Evolutionary conservation across 1,140 invertebrate species (phyloP).

Genomic region (Acromyrmex heyeri): DNA sequence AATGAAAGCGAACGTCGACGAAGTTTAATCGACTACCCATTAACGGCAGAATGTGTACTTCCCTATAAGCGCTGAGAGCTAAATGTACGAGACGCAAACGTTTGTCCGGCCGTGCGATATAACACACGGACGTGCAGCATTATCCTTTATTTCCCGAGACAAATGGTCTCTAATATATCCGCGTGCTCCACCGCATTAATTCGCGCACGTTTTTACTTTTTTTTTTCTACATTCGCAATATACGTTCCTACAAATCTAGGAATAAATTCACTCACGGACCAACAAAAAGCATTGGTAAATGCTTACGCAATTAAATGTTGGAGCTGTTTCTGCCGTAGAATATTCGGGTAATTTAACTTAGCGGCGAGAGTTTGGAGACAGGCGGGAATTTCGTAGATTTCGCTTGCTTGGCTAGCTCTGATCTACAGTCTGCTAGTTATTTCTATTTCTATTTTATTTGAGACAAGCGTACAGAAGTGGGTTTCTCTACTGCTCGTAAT

Average conservation of each 20-base stretch:
- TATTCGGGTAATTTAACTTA: constrained; percentile 14
- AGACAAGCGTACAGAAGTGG: background rate
- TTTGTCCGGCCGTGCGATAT: background rate
- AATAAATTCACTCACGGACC: constrained; percentile 14
- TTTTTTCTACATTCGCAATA: background rate
- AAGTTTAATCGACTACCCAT: constrained; percentile 42
- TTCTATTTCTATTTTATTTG: constrained; percentile 20
- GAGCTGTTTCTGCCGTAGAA: background rate
- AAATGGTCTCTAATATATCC: constrained; percentile 29
- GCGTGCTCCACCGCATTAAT: background rate
- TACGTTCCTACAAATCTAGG: background rate
- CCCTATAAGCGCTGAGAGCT: background rate
- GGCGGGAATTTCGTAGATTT: constrained; percentile 14
- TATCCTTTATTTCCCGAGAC: background rate
- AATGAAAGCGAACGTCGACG: constrained; percentile 15
- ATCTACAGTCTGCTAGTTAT: constrained; percentile 1
- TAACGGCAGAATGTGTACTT: constrained; percentile 11
- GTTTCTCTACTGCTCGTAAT: background rate
- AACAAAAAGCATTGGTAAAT: constrained; percentile 25
- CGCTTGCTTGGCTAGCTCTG: background rate
- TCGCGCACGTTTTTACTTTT: background rate
- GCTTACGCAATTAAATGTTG: constrained; percentile 25
- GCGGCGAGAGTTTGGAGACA: background rate
- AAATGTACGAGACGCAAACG: constrained; percentile 3
- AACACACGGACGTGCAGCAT: constrained; percentile 2